phyloP scores from a whole-genome alignment of 2,888 invertebrate species.

The Cryptocephalus moraei region DNA sequence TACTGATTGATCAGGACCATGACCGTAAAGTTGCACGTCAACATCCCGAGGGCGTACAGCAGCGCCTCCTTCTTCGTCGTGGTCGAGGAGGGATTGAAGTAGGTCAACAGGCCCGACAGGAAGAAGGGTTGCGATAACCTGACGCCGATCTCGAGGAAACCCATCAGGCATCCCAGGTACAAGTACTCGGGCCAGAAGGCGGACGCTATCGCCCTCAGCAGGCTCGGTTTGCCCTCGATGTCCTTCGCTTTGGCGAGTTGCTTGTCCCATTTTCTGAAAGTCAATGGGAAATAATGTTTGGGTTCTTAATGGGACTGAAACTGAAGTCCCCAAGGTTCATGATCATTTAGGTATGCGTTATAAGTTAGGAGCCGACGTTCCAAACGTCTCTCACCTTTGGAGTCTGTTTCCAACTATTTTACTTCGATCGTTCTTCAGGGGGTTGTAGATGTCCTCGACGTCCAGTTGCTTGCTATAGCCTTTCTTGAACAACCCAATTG shows the following conservation, averaged over 20 bases:
- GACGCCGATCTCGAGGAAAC: slow-evolving; percentile 45
- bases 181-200: slow-evolving; percentile 61
- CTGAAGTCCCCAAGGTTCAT: too few relatives aligned
- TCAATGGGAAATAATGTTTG: slow-evolving; percentile 1
- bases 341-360: too few relatives aligned
- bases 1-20: slow-evolving; percentile 26
- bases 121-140: slow-evolving; percentile 57
- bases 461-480: slow-evolving; percentile 59
- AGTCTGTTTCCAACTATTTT: slow-evolving; percentile 52
- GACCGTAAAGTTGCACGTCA: slow-evolving; percentile 43
- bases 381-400: slow-evolving; percentile 41
- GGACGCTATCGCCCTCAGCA: slow-evolving; percentile 53
- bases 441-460: slow-evolving; percentile 61
- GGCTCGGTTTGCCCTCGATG: slow-evolving; percentile 45
- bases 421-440: slow-evolving; percentile 59
- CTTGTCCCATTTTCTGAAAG: slow-evolving; percentile 54
- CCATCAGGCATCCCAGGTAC: slow-evolving; percentile 49
- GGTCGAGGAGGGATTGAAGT: slow-evolving; percentile 45
- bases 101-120: slow-evolving; percentile 53
- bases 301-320: too few relatives aligned
- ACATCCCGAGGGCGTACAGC: slow-evolving; percentile 47
- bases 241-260: slow-evolving; percentile 48
- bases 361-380: slow-evolving; percentile 13
- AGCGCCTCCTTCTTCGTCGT: slow-evolving; percentile 47
- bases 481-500: slow-evolving; percentile 35